phyloP scores from a whole-genome alignment of 2,797 vertebrate species.

The Zalophus californianus region DNA sequence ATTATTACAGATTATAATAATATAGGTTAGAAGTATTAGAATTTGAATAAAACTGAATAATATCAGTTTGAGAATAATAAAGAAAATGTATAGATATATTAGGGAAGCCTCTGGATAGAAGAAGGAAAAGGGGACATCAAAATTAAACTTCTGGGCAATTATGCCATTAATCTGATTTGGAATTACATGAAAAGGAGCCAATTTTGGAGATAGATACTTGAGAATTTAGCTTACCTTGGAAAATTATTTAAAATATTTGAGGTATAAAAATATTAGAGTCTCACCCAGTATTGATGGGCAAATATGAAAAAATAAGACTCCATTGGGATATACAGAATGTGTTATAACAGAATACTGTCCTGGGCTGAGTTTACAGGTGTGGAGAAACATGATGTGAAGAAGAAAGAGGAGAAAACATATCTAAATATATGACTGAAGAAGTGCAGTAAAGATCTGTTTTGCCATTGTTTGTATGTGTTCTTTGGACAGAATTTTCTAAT shows the following conservation, averaged over 20 bases:
- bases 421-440: background rate
- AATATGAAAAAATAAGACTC: background rate
- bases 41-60: background rate
- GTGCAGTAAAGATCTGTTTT: background rate
- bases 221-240: background rate
- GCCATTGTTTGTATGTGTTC: background rate
- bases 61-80: background rate
- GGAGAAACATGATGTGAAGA: background rate
- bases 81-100: background rate
- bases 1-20: background rate
- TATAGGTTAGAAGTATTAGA: background rate
- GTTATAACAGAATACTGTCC: background rate
- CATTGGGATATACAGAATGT: background rate
- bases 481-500: constrained; percentile 10
- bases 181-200: background rate
- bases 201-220: background rate
- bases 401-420: background rate
- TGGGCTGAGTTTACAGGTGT: background rate
- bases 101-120: background rate
- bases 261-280: background rate
- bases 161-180: background rate
- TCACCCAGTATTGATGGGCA: background rate
- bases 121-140: background rate
- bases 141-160: background rate
- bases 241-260: constrained; percentile 30